Conservation (phyloP, 1,140 invertebrate species). For the Procambarus virginalis region DNA sequence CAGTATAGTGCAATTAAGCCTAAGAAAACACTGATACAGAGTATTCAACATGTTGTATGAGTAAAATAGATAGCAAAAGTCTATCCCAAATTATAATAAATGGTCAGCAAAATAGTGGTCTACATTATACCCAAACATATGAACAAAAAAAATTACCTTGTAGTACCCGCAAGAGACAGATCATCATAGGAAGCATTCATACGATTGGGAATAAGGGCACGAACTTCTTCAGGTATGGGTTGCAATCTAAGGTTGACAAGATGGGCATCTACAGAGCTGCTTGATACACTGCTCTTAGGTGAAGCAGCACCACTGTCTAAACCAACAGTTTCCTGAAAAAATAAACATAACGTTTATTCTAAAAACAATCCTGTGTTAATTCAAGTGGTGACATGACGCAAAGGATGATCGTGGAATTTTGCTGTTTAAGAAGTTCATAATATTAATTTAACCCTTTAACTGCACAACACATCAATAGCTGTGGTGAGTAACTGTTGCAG, state of each 20-base stretch:
- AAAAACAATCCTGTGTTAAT: too few species aligned
- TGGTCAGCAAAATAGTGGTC: background rate
- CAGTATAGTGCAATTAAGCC: too few species aligned
- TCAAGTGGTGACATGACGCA: too few species aligned
- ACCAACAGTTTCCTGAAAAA: constrained; percentile 52
- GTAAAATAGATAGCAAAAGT: too few species aligned
- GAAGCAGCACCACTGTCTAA: constrained; percentile 68
- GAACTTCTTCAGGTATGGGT: constrained; percentile 68
- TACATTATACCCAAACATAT: background rate
- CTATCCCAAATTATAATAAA: background rate
- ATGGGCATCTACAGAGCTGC: constrained; percentile 69
- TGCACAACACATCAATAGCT: too few species aligned
- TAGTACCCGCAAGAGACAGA: constrained; percentile 58
- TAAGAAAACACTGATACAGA: too few species aligned
- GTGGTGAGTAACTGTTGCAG: too few species aligned
- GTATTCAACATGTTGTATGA: too few species aligned
- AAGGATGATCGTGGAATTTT: too few species aligned
- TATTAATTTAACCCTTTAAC: too few species aligned
- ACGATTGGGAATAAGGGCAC: constrained; percentile 22
- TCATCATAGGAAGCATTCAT: constrained; percentile 65
- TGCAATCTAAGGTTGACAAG: constrained; percentile 66
- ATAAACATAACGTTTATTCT: background rate
- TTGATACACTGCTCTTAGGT: constrained; percentile 70
- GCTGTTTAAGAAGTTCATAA: too few species aligned
- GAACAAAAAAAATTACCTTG: constrained; percentile 23